Evolutionary conservation across 1,140 invertebrate species (phyloP).

Genomic region (Cepaea nemoralis): DNA sequence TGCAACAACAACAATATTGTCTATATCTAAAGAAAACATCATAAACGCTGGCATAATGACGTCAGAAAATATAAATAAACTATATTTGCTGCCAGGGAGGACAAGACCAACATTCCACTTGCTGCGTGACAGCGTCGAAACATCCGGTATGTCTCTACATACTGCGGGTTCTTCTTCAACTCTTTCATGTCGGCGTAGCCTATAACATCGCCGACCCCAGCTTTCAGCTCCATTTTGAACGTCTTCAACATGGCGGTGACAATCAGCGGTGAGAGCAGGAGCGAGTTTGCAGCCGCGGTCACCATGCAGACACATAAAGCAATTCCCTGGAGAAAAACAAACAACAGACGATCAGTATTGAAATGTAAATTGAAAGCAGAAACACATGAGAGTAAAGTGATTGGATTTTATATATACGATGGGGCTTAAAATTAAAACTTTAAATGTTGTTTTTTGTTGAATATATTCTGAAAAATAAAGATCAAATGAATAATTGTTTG

Average conservation of each 20-base stretch:
- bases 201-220: conserved; percentile 46
- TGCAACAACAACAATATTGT: neutral
- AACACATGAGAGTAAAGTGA: too few relatives aligned
- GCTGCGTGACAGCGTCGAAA: conserved; percentile 44
- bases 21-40: neutral
- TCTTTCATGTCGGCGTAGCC: conserved; percentile 47
- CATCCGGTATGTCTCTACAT: conserved; percentile 35
- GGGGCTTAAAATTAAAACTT: too few relatives aligned
- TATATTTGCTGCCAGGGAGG: conserved; percentile 33
- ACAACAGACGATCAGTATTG: neutral
- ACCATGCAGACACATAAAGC: conserved; percentile 38
- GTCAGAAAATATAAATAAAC: conserved; percentile 41
- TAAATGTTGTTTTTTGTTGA: too few relatives aligned
- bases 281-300: conserved; percentile 41
- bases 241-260: conserved; percentile 46
- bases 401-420: too few relatives aligned
- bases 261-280: conserved; percentile 45
- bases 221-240: conserved; percentile 50
- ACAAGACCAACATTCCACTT: conserved; percentile 40
- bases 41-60: neutral
- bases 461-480: too few relatives aligned
- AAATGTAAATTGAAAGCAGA: too few relatives aligned
- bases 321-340: conserved; percentile 36
- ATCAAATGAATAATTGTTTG: too few relatives aligned
- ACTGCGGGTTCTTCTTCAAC: conserved; percentile 42